Percentiles rank a stretch among this genome's conserved stretches.
phyloP scores from a whole-genome alignment of 2,113 vertebrate genomes.

The Ploceus nigricollis region DNA sequence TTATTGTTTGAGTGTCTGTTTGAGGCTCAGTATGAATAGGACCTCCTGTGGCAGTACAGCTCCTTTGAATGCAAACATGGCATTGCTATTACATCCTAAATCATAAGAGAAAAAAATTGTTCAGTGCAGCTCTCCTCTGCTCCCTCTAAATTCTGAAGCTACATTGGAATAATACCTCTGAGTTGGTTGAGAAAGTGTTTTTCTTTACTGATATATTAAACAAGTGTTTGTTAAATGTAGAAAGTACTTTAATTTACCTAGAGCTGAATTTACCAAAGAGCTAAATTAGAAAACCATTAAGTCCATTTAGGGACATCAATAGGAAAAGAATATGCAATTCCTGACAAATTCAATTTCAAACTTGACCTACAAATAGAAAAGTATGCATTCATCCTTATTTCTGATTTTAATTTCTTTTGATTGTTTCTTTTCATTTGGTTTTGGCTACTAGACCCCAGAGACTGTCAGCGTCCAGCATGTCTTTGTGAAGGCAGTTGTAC shows the following conservation, averaged over 20 bases:
- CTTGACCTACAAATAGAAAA: not conserved
- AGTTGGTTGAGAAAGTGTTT: not conserved
- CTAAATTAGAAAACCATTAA: not conserved
- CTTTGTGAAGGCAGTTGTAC: not conserved
- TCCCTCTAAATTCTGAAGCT: not conserved
- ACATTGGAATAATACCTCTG: not conserved
- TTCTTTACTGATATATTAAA: not conserved
- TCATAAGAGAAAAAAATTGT: not conserved
- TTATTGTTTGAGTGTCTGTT: not conserved
- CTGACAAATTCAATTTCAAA: not conserved
- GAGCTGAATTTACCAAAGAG: not conserved
- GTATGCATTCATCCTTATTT: not conserved
- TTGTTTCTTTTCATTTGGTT: not conserved
- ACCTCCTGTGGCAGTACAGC: not conserved
- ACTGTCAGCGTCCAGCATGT: not conserved
- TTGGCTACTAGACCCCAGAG: not conserved
- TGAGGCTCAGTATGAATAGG: not conserved
- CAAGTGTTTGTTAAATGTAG: not conserved
- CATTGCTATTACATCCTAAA: not conserved
- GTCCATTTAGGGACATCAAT: not conserved
- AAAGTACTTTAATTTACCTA: not conserved
- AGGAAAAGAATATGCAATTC: not conserved
- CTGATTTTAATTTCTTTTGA: not conserved
- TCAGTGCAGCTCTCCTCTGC: not conserved
- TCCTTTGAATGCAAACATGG: not conserved